phyloP scores from a whole-genome alignment of 2,113 vertebrate species.

The Pongo abelii region DNA sequence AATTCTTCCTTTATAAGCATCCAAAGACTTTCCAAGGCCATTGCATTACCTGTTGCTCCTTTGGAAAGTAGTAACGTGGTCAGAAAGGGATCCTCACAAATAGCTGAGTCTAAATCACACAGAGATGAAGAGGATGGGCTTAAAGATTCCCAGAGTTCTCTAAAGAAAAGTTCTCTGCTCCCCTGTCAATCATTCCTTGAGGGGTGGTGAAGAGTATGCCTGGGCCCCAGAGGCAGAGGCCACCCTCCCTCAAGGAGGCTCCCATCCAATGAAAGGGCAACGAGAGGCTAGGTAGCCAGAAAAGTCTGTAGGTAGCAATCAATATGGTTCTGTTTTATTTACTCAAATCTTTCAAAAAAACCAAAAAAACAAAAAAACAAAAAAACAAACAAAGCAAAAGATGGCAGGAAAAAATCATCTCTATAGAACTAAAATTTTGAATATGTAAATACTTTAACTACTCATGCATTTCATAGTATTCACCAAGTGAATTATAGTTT shows the following conservation, averaged over 20 bases:
- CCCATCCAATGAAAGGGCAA: not conserved
- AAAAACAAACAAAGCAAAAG: not conserved
- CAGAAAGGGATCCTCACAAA: not conserved
- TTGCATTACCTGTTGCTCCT: not conserved
- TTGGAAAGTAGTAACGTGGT: not conserved
- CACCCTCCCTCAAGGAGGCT: not conserved
- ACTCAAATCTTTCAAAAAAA: not conserved
- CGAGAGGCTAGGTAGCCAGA: not conserved
- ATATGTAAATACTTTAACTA: not conserved
- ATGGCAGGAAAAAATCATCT: not conserved
- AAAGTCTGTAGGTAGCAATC: not conserved
- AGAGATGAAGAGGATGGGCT: not conserved
- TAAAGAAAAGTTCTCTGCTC: not conserved
- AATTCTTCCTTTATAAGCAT: not conserved
- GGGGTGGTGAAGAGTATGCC: accelerated
- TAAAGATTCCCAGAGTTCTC: not conserved
- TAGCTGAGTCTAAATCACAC: not conserved
- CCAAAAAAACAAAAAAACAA: not conserved
- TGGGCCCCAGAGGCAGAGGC: not conserved
- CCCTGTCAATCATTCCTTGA: not conserved
- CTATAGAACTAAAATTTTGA: not conserved
- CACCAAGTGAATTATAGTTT: not conserved
- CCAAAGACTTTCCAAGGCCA: not conserved
- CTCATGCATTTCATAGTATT: not conserved
- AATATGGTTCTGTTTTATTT: not conserved